These are phyloP conservation scores for Drosophila mayaguana DNA, from an alignment of 2,888 invertebrate species.

Conservation along the genomic window DNA sequence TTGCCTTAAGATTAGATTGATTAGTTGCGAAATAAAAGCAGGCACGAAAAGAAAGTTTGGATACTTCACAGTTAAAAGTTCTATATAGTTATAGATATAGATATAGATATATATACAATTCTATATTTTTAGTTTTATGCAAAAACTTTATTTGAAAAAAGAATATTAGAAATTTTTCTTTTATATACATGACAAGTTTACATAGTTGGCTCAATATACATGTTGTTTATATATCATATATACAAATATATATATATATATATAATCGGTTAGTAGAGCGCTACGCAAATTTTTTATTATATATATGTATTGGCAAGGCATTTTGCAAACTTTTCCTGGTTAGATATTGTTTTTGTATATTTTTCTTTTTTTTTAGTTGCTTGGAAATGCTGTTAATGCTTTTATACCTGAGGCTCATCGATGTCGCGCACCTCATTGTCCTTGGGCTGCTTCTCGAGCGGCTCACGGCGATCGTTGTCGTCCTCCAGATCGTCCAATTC, in stretches of 20 bases:
- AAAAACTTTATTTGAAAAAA: constrained; percentile 70
- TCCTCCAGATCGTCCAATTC: constrained; percentile 69
- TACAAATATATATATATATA: constrained; percentile 8
- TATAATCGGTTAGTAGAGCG: constrained; percentile 63
- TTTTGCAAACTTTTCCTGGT: constrained; percentile 52
- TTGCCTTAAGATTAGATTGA: constrained; percentile 28
- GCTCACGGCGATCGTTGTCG: constrained; percentile 70
- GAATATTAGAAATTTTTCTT: constrained; percentile 52
- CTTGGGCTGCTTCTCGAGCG: constrained; percentile 69
- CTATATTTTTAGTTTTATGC: constrained; percentile 51
- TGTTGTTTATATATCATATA: constrained; percentile 38
- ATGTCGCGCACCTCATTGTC: constrained; percentile 83
- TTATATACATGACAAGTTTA: constrained; percentile 63
- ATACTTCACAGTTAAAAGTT: neutral
- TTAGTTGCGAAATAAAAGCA: constrained; percentile 52
- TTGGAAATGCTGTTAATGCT: constrained; percentile 31
- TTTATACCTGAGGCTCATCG: constrained; percentile 84
- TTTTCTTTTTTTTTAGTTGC: constrained; percentile 54
- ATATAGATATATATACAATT: constrained; percentile 63
- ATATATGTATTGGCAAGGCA: constrained; percentile 47
- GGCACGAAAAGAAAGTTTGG: constrained; percentile 25
- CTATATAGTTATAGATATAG: constrained; percentile 37
- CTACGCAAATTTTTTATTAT: constrained; percentile 21
- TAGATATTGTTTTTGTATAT: constrained; percentile 14
- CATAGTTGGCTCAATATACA: constrained; percentile 51